phyloP scores from a whole-genome alignment of 2,888 invertebrate species.

The Amphimallon solstitiale region DNA sequence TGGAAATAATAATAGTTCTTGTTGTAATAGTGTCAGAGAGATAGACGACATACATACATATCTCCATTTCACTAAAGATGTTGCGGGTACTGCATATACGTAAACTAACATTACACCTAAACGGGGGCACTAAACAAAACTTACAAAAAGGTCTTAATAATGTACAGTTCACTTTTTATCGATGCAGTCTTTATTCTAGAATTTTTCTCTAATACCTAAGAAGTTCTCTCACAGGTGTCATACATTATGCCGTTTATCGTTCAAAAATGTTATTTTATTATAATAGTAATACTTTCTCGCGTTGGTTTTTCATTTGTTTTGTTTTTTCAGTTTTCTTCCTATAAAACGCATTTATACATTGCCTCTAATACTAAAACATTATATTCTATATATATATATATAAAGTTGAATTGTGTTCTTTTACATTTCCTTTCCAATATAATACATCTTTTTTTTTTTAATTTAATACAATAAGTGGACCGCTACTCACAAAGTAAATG shows the following conservation, averaged over 20 bases:
- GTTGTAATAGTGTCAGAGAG: no score
- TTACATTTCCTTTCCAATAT: slow-evolving; percentile 6
- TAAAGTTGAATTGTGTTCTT: slow-evolving; percentile 11
- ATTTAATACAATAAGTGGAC: no score
- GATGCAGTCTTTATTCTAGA: slow-evolving; percentile 63
- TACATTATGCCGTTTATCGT: slow-evolving; percentile 35
- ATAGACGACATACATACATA: background rate
- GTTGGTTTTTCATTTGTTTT: background rate
- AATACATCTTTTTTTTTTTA: background rate
- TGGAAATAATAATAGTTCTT: no score
- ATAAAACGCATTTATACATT: slow-evolving; percentile 22
- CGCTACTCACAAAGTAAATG: no score
- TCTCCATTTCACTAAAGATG: slow-evolving; percentile 47
- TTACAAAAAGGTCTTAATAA: slow-evolving; percentile 38
- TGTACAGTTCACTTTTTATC: slow-evolving; percentile 55
- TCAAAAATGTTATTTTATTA: background rate
- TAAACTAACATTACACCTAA: slow-evolving; percentile 55
- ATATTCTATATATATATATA: slow-evolving; percentile 15
- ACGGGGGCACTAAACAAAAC: slow-evolving; percentile 29
- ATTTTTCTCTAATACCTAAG: slow-evolving; percentile 61
- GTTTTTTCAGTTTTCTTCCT: slow-evolving; percentile 10
- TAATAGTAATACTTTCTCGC: slow-evolving; percentile 28
- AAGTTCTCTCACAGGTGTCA: slow-evolving; percentile 43
- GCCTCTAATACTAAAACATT: slow-evolving; percentile 19
- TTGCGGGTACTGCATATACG: slow-evolving; percentile 61